Percentiles rank a stretch among this genome's conserved stretches.
Conservation (phyloP, 35 echinoderm and acorn worm species). For the Lytechinus variegatus region DNA sequence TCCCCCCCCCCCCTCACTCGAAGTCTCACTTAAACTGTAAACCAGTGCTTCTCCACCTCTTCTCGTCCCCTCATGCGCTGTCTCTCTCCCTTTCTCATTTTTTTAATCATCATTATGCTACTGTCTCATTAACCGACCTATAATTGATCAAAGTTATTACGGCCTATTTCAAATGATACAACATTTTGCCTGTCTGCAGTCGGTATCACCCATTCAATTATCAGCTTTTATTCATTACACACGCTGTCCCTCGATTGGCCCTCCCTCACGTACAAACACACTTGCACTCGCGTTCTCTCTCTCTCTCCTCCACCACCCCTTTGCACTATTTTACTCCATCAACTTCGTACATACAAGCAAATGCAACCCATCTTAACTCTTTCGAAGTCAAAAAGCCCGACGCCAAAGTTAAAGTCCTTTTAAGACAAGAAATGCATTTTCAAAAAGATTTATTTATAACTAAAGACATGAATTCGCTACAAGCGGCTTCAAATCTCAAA, state of each 20-base stretch:
- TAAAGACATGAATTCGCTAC: not conserved
- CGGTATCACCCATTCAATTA: not conserved
- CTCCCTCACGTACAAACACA: no score
- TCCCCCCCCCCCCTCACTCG: not conserved
- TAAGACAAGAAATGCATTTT: not conserved
- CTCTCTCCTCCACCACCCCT: not conserved
- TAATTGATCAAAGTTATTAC: no score
- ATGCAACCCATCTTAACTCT: not conserved
- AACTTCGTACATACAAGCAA: not conserved
- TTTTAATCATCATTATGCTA: not conserved
- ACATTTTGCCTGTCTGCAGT: no score
- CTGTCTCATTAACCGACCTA: no score
- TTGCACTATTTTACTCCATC: not conserved
- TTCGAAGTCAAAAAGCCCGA: not conserved
- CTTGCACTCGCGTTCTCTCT: not conserved
- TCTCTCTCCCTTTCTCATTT: not conserved
- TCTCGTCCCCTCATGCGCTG: not conserved
- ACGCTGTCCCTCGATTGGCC: not conserved
- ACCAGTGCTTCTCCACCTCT: not conserved
- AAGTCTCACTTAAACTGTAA: not conserved
- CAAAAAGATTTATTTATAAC: not conserved
- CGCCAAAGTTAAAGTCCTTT: not conserved
- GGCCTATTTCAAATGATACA: no score
- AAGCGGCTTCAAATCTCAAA: not conserved
- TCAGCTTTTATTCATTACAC: no score